These are phyloP conservation scores for Hystrix cristata DNA, from an alignment of 2,113 vertebrate species.

Conservation along the genomic window DNA sequence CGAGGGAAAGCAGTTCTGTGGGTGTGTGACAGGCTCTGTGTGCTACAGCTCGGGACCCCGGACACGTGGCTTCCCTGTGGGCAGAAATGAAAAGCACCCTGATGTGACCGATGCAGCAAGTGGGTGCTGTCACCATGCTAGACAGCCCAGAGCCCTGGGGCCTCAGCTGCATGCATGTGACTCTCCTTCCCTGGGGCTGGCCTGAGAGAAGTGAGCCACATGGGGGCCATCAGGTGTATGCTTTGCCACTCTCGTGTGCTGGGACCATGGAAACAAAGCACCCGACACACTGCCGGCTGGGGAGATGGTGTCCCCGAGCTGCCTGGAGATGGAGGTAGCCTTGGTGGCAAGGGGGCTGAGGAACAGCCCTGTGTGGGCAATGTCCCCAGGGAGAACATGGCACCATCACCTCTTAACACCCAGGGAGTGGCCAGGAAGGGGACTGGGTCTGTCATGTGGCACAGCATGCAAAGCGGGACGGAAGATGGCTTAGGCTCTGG, in stretches of 20 bases:
- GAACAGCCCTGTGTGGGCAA: background rate
- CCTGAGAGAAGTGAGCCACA: background rate
- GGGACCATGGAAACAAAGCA: background rate
- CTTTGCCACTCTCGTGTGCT: accelerated
- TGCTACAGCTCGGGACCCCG: background rate
- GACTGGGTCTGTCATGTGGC: background rate
- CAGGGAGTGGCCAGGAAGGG: background rate
- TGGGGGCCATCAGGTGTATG: background rate
- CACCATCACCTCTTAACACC: background rate
- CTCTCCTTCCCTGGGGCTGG: background rate
- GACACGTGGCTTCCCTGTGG: background rate
- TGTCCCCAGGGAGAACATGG: background rate
- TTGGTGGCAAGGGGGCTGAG: background rate
- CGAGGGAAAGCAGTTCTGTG: background rate
- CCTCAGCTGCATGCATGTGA: background rate
- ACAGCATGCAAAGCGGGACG: background rate
- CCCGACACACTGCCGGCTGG: background rate
- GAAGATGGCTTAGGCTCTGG: background rate
- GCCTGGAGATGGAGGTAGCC: background rate
- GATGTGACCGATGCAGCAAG: accelerated
- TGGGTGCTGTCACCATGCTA: accelerated
- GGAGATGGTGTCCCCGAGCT: background rate
- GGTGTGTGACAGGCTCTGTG: background rate
- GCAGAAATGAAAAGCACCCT: accelerated
- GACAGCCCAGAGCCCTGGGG: background rate